These are phyloP conservation scores for Mylabris phalerata DNA, from an alignment of 1,140 invertebrate species.

Conservation along the genomic window DNA sequence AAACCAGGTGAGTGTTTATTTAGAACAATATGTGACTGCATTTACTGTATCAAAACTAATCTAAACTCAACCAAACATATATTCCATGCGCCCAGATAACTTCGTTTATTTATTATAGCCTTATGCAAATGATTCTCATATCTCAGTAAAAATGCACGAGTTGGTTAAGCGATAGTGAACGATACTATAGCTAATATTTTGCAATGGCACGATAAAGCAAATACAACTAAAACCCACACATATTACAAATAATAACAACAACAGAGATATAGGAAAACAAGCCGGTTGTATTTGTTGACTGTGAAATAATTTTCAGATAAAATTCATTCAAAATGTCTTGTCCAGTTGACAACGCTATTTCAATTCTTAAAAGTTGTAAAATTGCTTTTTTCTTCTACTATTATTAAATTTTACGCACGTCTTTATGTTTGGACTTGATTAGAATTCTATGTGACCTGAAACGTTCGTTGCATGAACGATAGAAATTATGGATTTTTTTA, in stretches of 20 bases:
- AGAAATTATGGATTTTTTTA: slow-evolving; percentile 20
- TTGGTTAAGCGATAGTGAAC: slow-evolving; percentile 17
- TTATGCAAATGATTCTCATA: slow-evolving; percentile 32
- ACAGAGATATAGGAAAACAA: too few relatives aligned
- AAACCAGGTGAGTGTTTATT: background rate
- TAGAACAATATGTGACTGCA: slow-evolving; percentile 18
- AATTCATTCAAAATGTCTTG: too few relatives aligned
- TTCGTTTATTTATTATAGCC: slow-evolving; percentile 34
- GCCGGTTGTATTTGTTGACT: too few relatives aligned
- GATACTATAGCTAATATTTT: slow-evolving; percentile 26
- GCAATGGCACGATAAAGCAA: slow-evolving; percentile 25
- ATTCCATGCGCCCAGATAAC: slow-evolving; percentile 31
- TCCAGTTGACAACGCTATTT: too few relatives aligned
- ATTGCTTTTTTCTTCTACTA: too few relatives aligned
- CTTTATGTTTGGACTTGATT: too few relatives aligned
- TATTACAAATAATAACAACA: slow-evolving; percentile 1
- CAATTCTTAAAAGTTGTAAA: too few relatives aligned
- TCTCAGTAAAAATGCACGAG: slow-evolving; percentile 32
- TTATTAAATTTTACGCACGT: too few relatives aligned
- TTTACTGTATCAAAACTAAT: slow-evolving; percentile 33
- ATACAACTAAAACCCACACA: slow-evolving; percentile 23
- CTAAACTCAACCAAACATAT: slow-evolving; percentile 27
- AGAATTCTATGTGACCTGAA: slow-evolving; percentile 5
- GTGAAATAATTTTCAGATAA: too few relatives aligned
- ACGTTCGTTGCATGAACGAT: slow-evolving; percentile 19